Percentiles rank a stretch among this genome's conserved stretches.
These are phyloP conservation scores for Deroptyus accipitrinus DNA, from an alignment of 2,113 vertebrate genomes.

Conservation along the genomic window DNA sequence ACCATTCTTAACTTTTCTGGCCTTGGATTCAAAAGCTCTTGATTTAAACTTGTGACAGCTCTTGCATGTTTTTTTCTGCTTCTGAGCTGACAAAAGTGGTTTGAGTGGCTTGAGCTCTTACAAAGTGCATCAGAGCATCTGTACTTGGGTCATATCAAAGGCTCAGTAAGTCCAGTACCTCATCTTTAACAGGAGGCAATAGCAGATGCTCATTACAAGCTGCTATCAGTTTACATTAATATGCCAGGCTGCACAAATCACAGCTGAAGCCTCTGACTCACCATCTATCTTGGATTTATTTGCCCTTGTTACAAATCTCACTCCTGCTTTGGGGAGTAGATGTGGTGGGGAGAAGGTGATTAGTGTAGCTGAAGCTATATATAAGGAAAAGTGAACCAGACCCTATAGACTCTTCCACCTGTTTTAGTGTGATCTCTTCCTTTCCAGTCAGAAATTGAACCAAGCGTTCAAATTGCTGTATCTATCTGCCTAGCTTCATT, in stretches of 20 bases:
- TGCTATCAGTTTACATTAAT: slow-evolving; percentile 59
- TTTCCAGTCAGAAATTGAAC: not conserved
- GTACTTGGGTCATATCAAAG: slow-evolving; percentile 28
- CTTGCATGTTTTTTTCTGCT: not conserved
- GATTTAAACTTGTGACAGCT: not conserved
- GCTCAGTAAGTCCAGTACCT: slow-evolving; percentile 11
- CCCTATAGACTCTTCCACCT: not conserved
- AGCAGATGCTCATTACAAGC: slow-evolving; percentile 58
- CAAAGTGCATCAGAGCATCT: not conserved
- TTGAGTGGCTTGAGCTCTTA: not conserved
- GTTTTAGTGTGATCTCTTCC: not conserved
- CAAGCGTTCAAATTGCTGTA: not conserved
- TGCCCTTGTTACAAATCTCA: not conserved
- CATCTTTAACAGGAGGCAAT: slow-evolving; percentile 26
- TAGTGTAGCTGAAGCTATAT: not conserved
- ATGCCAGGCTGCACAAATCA: slow-evolving; percentile 61
- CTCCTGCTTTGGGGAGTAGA: not conserved
- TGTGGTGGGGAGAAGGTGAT: not conserved
- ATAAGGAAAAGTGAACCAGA: not conserved
- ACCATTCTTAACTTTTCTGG: not conserved
- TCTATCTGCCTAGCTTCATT: not conserved
- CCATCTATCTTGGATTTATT: slow-evolving; percentile 6
- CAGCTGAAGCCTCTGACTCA: slow-evolving; percentile 58
- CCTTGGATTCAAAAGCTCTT: not conserved
- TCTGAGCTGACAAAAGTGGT: not conserved